Evolutionary conservation across 2,113 vertebrate genomes (phyloP).

Genomic region (Athene noctua): DNA sequence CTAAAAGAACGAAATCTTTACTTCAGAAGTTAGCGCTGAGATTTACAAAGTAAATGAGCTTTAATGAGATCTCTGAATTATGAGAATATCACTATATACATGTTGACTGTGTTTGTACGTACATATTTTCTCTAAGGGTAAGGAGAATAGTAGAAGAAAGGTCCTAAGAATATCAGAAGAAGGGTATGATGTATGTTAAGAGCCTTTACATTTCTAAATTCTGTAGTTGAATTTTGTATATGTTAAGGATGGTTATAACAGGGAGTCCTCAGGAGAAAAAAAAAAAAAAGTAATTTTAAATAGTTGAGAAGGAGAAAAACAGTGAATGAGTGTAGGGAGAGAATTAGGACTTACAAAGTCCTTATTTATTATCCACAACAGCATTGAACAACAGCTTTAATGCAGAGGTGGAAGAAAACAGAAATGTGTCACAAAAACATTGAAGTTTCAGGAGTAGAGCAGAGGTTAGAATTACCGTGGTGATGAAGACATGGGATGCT

Average conservation of each 20-base stretch:
- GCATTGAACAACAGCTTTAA: background rate
- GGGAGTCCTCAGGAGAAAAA: background rate
- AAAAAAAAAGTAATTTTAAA: background rate
- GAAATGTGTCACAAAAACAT: background rate
- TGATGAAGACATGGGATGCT: background rate
- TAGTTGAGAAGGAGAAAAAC: background rate
- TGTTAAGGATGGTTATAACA: background rate
- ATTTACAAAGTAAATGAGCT: constrained; percentile 31
- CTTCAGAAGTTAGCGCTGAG: constrained; percentile 8
- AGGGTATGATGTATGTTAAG: background rate
- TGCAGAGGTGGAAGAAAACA: background rate
- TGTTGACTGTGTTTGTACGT: constrained; percentile 10
- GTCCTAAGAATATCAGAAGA: background rate
- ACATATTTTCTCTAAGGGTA: background rate
- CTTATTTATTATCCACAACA: background rate
- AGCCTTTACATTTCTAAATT: background rate
- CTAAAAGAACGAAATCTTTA: constrained; percentile 30
- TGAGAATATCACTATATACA: background rate
- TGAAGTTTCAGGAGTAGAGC: background rate
- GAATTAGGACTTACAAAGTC: background rate
- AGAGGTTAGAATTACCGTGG: background rate
- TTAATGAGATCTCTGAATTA: constrained; percentile 31
- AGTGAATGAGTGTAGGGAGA: background rate
- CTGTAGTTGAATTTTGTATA: background rate
- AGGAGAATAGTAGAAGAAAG: background rate